Evolutionary conservation across 2,888 invertebrate species (phyloP).

Genomic region (Willowsia nigromaculata): DNA sequence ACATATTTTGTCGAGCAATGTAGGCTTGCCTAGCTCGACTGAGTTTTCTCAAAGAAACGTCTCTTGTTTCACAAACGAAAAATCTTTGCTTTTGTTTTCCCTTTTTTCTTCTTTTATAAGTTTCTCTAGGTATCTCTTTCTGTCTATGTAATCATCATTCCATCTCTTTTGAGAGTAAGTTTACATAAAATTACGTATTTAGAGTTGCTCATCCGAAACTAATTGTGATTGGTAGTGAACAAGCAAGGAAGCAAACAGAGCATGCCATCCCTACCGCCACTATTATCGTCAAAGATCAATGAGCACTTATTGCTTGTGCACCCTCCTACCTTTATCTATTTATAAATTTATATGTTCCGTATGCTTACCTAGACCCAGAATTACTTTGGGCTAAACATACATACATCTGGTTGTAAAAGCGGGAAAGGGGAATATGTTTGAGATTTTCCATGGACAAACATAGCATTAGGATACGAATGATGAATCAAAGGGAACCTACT

Average conservation of each 20-base stretch:
- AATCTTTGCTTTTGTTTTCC: background rate
- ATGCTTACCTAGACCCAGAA: no score
- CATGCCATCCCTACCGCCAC: background rate
- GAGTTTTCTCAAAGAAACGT: background rate
- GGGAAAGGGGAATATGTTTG: background rate
- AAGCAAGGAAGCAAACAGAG: background rate
- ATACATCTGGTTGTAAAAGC: background rate
- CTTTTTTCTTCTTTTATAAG: no score
- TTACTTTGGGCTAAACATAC: no score
- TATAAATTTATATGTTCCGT: no score
- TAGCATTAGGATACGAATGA: background rate
- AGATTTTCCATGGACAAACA: background rate
- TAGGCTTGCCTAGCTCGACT: background rate
- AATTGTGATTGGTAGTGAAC: background rate
- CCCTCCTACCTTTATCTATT: no score
- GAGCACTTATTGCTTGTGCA: background rate
- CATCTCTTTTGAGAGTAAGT: slow-evolving; percentile 3
- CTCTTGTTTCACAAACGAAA: background rate
- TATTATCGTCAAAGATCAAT: background rate
- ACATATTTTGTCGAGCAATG: background rate
- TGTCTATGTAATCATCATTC: background rate
- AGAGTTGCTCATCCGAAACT: slow-evolving; percentile 3
- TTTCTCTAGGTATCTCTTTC: background rate
- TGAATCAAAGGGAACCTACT: background rate
- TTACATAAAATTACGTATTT: slow-evolving; percentile 22